A percentile compares a stretch with the other conserved stretches of the same genome.
Conservation (phyloP, 2,113 vertebrate genomes). For the Notothenia rossii region DNA sequence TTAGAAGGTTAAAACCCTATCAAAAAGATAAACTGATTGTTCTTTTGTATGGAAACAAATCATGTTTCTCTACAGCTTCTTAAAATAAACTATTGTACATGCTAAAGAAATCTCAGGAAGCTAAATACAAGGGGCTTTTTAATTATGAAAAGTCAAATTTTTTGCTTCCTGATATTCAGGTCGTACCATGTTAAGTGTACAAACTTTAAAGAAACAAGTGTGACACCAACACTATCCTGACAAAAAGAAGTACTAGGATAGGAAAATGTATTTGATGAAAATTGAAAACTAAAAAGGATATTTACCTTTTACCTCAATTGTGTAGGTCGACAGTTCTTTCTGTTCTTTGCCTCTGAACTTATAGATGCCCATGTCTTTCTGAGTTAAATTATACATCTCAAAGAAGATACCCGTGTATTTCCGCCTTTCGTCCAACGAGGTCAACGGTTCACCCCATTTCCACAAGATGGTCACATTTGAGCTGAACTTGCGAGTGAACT, state of each 20-base stretch:
- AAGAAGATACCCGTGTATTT: fast-evolving
- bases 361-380: constrained; percentile 33
- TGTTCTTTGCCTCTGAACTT: not conserved
- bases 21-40: not conserved
- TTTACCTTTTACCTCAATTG: constrained; percentile 30
- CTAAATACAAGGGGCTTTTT: no score
- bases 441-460: not conserved
- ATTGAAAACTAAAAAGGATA: not conserved
- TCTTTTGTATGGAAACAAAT: no score
- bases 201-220: not conserved
- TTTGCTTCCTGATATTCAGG: not conserved
- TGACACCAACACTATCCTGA: not conserved
- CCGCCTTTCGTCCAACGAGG: not conserved
- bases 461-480: constrained; percentile 15
- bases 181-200: not conserved
- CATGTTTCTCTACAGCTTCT: no score
- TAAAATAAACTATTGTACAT: no score
- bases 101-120: no score
- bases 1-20: not conserved
- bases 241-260: not conserved
- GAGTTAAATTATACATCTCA: not conserved
- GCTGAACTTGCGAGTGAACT: fast-evolving
- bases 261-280: not conserved
- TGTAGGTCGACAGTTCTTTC: fast-evolving
- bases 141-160: not conserved